phyloP scores from a whole-genome alignment of 92 coral and sea anemone species.

The Epizoanthus scotinus region DNA sequence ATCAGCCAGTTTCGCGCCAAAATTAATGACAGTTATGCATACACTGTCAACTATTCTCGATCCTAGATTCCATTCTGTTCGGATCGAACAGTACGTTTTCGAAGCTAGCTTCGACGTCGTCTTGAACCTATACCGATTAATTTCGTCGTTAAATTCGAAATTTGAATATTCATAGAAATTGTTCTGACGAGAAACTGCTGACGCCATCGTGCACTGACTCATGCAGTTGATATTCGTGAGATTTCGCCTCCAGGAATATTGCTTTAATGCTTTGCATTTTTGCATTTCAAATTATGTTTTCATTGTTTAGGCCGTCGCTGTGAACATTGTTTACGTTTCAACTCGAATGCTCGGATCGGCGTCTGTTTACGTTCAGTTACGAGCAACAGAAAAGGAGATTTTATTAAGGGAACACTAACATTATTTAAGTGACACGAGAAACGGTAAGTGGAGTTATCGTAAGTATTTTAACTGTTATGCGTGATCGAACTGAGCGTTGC shows the following conservation, averaged over 20 bases:
- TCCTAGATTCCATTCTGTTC: not conserved
- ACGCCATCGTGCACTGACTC: not conserved
- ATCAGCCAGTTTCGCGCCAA: too few species aligned
- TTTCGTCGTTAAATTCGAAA: not conserved
- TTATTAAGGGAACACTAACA: not conserved
- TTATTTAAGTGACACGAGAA: not conserved
- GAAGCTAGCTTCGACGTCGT: too few species aligned
- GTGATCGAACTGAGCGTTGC: not conserved
- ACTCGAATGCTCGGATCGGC: constrained; percentile 2
- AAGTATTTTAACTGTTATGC: not conserved
- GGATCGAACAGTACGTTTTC: not conserved
- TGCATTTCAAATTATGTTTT: constrained; percentile 39
- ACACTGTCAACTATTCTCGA: too few species aligned
- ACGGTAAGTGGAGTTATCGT: constrained; percentile 6
- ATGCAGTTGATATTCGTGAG: not conserved
- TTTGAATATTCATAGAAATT: not conserved
- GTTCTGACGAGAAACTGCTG: not conserved
- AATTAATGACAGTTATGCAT: too few species aligned
- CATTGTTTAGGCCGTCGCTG: constrained; percentile 36
- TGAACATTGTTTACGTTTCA: constrained; percentile 7
- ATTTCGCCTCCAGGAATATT: not conserved
- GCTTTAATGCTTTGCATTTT: not conserved
- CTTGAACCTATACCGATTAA: not conserved
- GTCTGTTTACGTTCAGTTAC: constrained; percentile 2
- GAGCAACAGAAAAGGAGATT: not conserved